phyloP scores from a whole-genome alignment of 2,113 vertebrate genomes.

The Chaenogobius annularis region DNA sequence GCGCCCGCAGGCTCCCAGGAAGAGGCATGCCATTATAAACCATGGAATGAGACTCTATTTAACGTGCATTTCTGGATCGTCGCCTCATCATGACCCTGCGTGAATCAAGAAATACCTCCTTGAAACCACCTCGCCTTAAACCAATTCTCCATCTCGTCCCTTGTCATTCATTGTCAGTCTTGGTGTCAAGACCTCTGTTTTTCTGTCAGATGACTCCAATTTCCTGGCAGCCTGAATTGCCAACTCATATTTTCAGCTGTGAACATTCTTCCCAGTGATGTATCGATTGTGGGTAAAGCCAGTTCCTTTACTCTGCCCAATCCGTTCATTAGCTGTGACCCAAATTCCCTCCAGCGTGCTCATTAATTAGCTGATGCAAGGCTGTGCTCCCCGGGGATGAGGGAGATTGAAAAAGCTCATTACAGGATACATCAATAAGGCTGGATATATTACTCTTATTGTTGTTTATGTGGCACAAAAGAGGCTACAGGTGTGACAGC shows the following conservation, averaged over 20 bases:
- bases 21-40: neutral
- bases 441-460: neutral
- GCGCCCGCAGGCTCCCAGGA: conserved; percentile 8
- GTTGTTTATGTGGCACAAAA: conserved; percentile 13
- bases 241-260: conserved; percentile 20
- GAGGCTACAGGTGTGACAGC: conserved; percentile 19
- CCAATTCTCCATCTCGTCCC: conserved; percentile 21
- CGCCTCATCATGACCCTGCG: conserved; percentile 28
- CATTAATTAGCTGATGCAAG: conserved; percentile 63
- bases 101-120: conserved; percentile 47
- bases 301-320: conserved; percentile 19
- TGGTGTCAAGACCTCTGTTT: conserved; percentile 21
- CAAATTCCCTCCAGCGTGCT: conserved; percentile 46
- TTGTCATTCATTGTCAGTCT: conserved; percentile 19
- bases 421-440: conserved; percentile 52
- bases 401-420: conserved; percentile 51
- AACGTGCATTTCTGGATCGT: conserved; percentile 5
- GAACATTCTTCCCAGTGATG: conserved; percentile 29
- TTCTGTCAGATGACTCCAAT: conserved; percentile 25
- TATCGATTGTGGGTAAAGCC: conserved; percentile 38
- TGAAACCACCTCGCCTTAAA: conserved; percentile 1
- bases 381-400: conserved; percentile 24
- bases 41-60: neutral
- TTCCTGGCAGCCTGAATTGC: conserved; percentile 24
- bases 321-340: conserved; percentile 37